These are phyloP conservation scores for Acrocyrtus sp. DNA, from an alignment of 2,888 invertebrate species.

Conservation along the genomic window DNA sequence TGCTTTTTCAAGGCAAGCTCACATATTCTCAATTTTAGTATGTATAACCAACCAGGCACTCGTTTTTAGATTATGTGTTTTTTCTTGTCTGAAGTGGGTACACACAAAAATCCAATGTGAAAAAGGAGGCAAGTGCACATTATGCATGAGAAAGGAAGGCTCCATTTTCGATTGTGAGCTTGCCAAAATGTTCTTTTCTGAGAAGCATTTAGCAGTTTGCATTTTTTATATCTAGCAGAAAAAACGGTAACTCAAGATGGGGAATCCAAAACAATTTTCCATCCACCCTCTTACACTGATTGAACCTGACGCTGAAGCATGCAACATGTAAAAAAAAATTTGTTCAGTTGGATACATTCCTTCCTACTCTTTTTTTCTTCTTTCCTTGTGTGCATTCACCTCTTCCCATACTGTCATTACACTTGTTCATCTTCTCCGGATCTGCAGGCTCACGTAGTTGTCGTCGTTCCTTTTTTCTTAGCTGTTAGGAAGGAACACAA, in stretches of 20 bases:
- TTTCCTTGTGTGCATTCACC: slow-evolving; percentile 29
- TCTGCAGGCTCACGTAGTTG: slow-evolving; percentile 1
- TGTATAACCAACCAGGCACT: not conserved
- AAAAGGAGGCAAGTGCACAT: not conserved
- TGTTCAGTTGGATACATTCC: too few relatives aligned
- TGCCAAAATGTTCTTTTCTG: slow-evolving; percentile 11
- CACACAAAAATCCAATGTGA: not conserved
- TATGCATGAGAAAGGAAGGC: slow-evolving; percentile 18
- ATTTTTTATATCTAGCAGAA: not conserved
- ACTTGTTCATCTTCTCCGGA: slow-evolving; percentile 2
- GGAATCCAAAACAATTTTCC: slow-evolving; percentile 27
- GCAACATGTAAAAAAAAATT: too few relatives aligned
- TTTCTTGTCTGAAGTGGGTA: not conserved
- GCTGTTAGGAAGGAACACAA: not conserved
- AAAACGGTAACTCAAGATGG: slow-evolving; percentile 14
- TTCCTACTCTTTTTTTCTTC: not conserved
- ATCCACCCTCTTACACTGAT: slow-evolving; percentile 1
- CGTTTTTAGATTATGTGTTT: not conserved
- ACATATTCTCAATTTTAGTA: too few relatives aligned
- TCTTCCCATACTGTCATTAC: not conserved
- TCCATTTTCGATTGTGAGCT: slow-evolving; percentile 33
- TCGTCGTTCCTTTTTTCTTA: too few relatives aligned
- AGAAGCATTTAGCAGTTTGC: slow-evolving; percentile 15
- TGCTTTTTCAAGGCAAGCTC: slow-evolving; percentile 16
- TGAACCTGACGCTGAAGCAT: too few relatives aligned